Evolutionary conservation across 2,888 invertebrate genomes (phyloP).

Genomic region (Villa cingulata): DNA sequence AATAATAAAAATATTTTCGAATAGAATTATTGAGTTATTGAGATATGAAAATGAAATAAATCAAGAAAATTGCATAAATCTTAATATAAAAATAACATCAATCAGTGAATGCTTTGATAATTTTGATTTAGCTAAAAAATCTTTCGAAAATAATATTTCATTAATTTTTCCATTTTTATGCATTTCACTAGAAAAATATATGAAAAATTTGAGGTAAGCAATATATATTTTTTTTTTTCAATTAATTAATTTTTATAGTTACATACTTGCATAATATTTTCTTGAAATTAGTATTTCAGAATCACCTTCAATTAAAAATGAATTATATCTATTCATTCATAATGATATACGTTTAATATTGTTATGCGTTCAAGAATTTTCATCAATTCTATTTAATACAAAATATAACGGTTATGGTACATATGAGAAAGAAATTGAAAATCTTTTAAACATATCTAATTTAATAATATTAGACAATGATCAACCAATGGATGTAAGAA

Average conservation of each 20-base stretch:
- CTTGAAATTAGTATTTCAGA: conserved; percentile 13
- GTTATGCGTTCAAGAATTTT: conserved; percentile 32
- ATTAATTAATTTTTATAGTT: neutral
- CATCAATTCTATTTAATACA: conserved; percentile 22
- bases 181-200: conserved; percentile 22
- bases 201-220: conserved; percentile 22
- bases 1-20: neutral
- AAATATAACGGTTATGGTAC: too few species aligned
- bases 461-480: conserved; percentile 37
- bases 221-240: neutral
- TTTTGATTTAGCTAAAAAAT: conserved; percentile 26
- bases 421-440: neutral
- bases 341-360: conserved; percentile 35
- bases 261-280: neutral
- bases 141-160: conserved; percentile 20
- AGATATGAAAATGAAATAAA: neutral
- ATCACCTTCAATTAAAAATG: conserved; percentile 32
- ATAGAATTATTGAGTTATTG: neutral
- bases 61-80: neutral
- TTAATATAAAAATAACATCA: conserved; percentile 18
- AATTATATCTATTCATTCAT: conserved; percentile 30
- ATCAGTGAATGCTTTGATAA: conserved; percentile 29
- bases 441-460: conserved; percentile 18
- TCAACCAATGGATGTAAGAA: conserved; percentile 51
- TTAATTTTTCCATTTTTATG: conserved; percentile 23